Conservation (phyloP, 37 sponge, comb jelly and placozoan genomes). For the Haliclona indistincta region DNA sequence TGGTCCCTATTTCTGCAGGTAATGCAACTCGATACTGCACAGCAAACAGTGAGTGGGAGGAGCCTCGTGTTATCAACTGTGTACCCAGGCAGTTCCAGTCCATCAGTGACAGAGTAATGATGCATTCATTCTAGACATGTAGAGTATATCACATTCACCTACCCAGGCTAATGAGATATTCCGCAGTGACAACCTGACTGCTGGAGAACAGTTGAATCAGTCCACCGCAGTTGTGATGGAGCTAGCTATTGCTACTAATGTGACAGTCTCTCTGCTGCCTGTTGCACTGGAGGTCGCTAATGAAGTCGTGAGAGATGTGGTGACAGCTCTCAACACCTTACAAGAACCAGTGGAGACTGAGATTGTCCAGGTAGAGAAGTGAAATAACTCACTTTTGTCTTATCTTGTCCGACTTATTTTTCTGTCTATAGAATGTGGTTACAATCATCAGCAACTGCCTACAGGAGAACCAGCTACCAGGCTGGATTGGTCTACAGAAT, state of each 20-base stretch:
- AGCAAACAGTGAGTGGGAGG: slow-evolving; percentile 8
- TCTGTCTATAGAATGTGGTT: no score
- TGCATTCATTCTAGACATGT: background rate
- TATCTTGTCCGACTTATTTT: background rate
- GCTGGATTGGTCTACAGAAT: no score
- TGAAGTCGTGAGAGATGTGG: slow-evolving; percentile 3
- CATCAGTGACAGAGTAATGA: no score
- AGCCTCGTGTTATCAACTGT: slow-evolving; percentile 12
- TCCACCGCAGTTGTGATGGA: background rate
- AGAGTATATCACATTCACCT: background rate
- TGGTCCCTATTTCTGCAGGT: background rate
- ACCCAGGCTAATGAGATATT: background rate
- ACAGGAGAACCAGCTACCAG: no score
- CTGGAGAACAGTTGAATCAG: background rate
- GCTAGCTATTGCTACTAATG: background rate
- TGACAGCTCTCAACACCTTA: background rate
- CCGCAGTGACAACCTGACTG: background rate
- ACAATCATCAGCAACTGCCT: no score
- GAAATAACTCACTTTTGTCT: background rate
- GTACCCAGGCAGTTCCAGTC: background rate
- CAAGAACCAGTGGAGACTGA: background rate
- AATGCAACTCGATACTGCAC: slow-evolving; percentile 17
- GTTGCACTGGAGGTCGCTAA: slow-evolving; percentile 39
- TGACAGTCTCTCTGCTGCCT: slow-evolving; percentile 19
- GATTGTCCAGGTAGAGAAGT: no score